These are phyloP conservation scores for Irena cyanogastra DNA, from an alignment of 2,113 vertebrate genomes.

Conservation along the genomic window DNA sequence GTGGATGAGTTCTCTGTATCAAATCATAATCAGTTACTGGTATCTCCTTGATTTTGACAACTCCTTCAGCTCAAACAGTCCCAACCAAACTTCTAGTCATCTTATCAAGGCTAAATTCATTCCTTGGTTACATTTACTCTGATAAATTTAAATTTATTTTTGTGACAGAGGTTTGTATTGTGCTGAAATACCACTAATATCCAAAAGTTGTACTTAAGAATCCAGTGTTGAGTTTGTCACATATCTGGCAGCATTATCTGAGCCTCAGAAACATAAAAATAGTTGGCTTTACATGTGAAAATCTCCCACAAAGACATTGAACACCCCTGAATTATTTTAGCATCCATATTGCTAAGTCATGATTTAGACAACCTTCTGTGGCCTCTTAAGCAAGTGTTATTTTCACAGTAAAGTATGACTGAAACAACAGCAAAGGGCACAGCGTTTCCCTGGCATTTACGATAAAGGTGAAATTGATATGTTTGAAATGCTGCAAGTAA, in stretches of 20 bases:
- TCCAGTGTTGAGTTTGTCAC: neutral
- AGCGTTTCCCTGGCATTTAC: neutral
- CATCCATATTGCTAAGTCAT: neutral
- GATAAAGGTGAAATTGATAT: neutral
- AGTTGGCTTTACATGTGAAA: neutral
- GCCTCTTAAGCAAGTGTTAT: neutral
- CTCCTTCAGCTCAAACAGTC: neutral
- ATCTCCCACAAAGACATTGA: neutral
- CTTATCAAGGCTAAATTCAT: neutral
- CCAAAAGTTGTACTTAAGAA: neutral
- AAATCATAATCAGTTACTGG: neutral
- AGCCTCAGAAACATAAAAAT: neutral
- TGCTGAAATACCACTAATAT: neutral
- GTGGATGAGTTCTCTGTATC: neutral
- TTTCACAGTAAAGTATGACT: neutral
- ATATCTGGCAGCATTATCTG: neutral
- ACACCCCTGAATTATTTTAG: neutral
- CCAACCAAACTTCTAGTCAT: neutral
- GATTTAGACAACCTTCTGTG: neutral
- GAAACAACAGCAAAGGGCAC: neutral
- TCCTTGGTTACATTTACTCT: neutral
- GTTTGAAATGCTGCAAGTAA: neutral
- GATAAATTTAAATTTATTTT: neutral
- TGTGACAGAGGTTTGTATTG: neutral
- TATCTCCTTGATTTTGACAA: neutral